A percentile compares a stretch with the other conserved stretches of the same genome.
These are phyloP conservation scores for Gibbula magus DNA, from an alignment of 2,888 invertebrate genomes.

Conservation along the genomic window DNA sequence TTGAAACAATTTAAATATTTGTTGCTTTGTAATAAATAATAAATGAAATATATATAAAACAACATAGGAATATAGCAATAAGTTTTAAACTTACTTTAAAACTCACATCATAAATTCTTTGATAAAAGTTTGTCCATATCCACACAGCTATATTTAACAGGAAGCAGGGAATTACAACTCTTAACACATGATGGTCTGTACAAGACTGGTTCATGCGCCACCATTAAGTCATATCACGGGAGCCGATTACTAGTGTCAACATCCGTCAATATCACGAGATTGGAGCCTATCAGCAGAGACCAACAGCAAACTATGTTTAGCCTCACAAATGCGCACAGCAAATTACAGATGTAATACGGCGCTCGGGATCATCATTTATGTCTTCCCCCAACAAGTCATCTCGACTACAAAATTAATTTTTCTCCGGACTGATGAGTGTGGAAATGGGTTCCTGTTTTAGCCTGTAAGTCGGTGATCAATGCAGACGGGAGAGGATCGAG, in stretches of 20 bases:
- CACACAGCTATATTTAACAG: too few relatives aligned
- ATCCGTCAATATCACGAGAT: neutral
- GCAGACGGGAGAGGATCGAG: neutral
- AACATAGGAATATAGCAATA: too few relatives aligned
- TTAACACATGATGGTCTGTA: too few relatives aligned
- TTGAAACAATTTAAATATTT: too few relatives aligned
- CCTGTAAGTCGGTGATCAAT: neutral
- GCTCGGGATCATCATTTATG: neutral
- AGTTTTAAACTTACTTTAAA: too few relatives aligned
- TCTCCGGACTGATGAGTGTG: neutral
- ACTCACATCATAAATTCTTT: too few relatives aligned
- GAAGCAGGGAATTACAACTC: too few relatives aligned
- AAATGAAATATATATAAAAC: too few relatives aligned
- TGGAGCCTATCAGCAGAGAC: neutral
- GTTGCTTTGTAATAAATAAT: too few relatives aligned
- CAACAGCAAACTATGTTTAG: neutral
- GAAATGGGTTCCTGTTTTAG: neutral
- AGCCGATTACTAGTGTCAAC: neutral
- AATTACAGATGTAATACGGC: slow-evolving; percentile 1
- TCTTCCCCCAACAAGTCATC: neutral
- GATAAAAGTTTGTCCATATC: too few relatives aligned
- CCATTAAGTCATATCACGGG: too few relatives aligned
- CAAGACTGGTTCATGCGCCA: too few relatives aligned
- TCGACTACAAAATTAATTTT: slow-evolving; percentile 8
- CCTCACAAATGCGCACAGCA: slow-evolving; percentile 5